These are phyloP conservation scores for Phyllotreta striolata DNA, from an alignment of 2,888 invertebrate genomes.

Conservation along the genomic window DNA sequence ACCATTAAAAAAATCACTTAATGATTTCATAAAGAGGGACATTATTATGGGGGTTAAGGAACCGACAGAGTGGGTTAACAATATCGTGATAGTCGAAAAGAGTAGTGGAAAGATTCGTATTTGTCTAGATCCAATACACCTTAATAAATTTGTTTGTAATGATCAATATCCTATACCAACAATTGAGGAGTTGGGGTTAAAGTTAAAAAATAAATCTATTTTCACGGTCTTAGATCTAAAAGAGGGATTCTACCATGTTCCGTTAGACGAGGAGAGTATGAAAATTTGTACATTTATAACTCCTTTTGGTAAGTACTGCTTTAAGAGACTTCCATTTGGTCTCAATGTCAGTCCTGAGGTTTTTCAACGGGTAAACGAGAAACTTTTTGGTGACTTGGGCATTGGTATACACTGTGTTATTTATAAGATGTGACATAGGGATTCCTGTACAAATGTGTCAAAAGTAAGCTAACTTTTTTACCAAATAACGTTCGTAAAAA, in stretches of 20 bases:
- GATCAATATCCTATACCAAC: slow-evolving; percentile 40
- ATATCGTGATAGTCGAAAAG: slow-evolving; percentile 38
- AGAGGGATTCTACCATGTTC: slow-evolving; percentile 44
- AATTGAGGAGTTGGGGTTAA: slow-evolving; percentile 41
- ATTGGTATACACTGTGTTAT: too few relatives aligned
- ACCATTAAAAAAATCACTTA: slow-evolving; percentile 31
- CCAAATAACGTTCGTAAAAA: too few relatives aligned
- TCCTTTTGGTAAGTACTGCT: slow-evolving; percentile 41
- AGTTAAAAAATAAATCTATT: slow-evolving; percentile 41
- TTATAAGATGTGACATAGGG: too few relatives aligned
- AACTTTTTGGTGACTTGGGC: slow-evolving; percentile 43
- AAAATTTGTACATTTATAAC: slow-evolving; percentile 40
- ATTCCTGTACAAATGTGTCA: too few relatives aligned
- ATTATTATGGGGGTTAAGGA: slow-evolving; percentile 37
- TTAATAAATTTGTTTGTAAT: slow-evolving; percentile 32
- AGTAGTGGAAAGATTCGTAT: slow-evolving; percentile 29
- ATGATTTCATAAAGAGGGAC: slow-evolving; percentile 31
- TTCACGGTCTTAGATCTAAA: slow-evolving; percentile 46
- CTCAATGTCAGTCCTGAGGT: slow-evolving; percentile 44
- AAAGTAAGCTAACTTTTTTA: too few relatives aligned
- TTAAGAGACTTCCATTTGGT: slow-evolving; percentile 45
- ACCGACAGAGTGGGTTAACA: slow-evolving; percentile 37
- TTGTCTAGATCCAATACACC: slow-evolving; percentile 34
- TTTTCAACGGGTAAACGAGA: slow-evolving; percentile 43
- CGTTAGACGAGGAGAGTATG: slow-evolving; percentile 35